Conservation (phyloP, 2,888 invertebrate species). For the Drosophila buzzatii region DNA sequence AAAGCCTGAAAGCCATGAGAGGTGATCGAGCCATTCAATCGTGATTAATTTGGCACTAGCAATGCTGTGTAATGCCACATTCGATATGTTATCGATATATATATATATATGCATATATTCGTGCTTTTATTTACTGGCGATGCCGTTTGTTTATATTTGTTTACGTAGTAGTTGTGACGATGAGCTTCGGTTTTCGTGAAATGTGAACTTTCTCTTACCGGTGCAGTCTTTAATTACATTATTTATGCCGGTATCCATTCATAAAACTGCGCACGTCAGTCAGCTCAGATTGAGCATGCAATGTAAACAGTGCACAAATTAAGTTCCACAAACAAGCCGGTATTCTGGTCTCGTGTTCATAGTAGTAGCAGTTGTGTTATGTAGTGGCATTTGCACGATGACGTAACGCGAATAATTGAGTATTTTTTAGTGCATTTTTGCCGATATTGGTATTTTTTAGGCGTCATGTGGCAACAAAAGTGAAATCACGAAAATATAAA, state of each 20-base stretch:
- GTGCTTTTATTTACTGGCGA: slow-evolving; percentile 9
- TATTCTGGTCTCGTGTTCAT: slow-evolving; percentile 21
- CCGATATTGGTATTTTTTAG: slow-evolving; percentile 46
- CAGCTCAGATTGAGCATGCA: slow-evolving; percentile 51
- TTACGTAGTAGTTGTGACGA: background rate
- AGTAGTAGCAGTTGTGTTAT: slow-evolving; percentile 46
- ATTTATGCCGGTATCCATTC: slow-evolving; percentile 63
- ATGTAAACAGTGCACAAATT: slow-evolving; percentile 36
- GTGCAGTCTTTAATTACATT: slow-evolving; percentile 27
- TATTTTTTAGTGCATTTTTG: slow-evolving; percentile 56
- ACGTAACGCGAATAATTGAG: slow-evolving; percentile 57
- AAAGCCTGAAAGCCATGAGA: slow-evolving; percentile 39
- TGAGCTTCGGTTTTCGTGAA: slow-evolving; percentile 18
- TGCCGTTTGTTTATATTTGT: slow-evolving; percentile 16
- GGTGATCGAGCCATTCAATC: slow-evolving; percentile 16
- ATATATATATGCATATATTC: background rate
- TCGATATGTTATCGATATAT: background rate
- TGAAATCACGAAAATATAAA: slow-evolving; percentile 62
- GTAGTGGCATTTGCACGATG: slow-evolving; percentile 53
- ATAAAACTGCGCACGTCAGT: slow-evolving; percentile 57
- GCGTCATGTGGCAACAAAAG: slow-evolving; percentile 60
- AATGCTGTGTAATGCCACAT: slow-evolving; percentile 54
- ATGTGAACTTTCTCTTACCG: slow-evolving; percentile 35
- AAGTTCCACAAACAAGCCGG: slow-evolving; percentile 74
- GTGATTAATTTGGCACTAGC: slow-evolving; percentile 6